phyloP scores from a whole-genome alignment of 2,113 vertebrate genomes.

The Egretta garzetta region DNA sequence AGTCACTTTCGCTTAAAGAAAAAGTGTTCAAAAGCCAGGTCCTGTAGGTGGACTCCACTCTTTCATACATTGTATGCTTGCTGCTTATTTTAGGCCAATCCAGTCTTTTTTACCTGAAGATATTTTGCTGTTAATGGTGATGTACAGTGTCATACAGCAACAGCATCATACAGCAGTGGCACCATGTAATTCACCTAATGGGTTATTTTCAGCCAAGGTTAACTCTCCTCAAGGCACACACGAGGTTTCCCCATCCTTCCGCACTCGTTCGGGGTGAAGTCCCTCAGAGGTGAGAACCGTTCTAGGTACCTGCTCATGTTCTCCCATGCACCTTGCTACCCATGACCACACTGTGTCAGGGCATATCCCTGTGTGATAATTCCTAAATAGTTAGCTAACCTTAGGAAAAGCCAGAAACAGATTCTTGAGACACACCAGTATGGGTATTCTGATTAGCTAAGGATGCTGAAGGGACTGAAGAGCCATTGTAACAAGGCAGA shows the following conservation, averaged over 20 bases:
- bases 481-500: background rate
- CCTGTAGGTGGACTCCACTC: background rate
- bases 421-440: background rate
- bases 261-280: background rate
- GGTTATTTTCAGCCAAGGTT: background rate
- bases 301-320: background rate
- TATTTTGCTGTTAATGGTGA: background rate
- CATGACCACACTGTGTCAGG: too few species aligned
- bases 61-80: fast-evolving
- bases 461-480: background rate
- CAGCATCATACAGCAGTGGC: background rate
- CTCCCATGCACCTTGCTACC: background rate
- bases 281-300: fast-evolving
- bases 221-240: background rate
- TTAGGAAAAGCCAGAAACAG: background rate
- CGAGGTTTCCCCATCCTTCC: background rate
- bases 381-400: background rate
- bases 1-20: background rate
- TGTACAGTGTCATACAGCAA: fast-evolving
- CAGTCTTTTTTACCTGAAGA: background rate
- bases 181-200: background rate
- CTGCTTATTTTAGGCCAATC: background rate
- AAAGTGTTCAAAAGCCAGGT: background rate
- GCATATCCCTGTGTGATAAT: background rate
- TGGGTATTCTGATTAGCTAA: background rate